phyloP scores from a whole-genome alignment of 2,888 invertebrate species.

The Frankliniella fusca region DNA sequence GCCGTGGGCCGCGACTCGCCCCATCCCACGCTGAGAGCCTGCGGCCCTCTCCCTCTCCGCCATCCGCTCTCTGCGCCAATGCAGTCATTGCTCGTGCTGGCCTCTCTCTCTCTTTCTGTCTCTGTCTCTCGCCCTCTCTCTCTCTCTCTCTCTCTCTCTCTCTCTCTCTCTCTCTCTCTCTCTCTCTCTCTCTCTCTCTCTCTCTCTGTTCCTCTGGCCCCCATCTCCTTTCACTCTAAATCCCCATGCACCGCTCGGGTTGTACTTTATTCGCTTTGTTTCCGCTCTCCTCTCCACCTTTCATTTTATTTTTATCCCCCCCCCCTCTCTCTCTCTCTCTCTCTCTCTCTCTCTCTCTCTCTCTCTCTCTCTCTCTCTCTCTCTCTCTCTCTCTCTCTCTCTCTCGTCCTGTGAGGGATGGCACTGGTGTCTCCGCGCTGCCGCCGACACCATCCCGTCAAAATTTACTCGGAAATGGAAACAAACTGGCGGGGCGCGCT shows the following conservation, averaged over 20 bases:
- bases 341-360: not conserved
- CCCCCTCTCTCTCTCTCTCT: not conserved
- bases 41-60: not conserved
- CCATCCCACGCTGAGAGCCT: not conserved
- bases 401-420: too few relatives aligned
- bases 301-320: not conserved
- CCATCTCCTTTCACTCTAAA: not conserved
- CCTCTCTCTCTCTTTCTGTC: not conserved
- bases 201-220: constrained; percentile 27
- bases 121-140: constrained; percentile 9
- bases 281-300: not conserved
- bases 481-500: too few relatives aligned
- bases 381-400: too few relatives aligned
- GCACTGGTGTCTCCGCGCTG: too few relatives aligned
- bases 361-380: not conserved
- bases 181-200: constrained; percentile 28
- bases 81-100: too few relatives aligned
- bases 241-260: too few relatives aligned
- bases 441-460: too few relatives aligned
- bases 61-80: too few relatives aligned
- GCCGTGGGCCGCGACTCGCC: not conserved
- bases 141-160: constrained; percentile 27
- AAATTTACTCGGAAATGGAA: too few relatives aligned
- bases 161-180: constrained; percentile 29
- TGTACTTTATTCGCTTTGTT: too few relatives aligned